Evolutionary conservation across 2,888 invertebrate species (phyloP).

Genomic region (Drosophila emarginata): DNA sequence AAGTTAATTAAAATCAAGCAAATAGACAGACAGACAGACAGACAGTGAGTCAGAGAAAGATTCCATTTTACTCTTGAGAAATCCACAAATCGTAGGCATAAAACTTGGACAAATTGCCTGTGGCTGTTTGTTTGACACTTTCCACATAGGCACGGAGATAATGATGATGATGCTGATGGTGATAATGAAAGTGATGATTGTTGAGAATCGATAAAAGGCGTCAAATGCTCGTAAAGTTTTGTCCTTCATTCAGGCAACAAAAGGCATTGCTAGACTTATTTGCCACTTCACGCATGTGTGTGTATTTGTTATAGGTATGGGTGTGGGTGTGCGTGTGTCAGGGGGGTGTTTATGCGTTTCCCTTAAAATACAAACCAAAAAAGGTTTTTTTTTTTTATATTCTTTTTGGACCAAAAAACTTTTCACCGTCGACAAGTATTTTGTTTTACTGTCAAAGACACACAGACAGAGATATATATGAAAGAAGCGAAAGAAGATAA

Average conservation of each 20-base stretch:
- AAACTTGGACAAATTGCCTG: constrained; percentile 45
- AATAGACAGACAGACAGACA: constrained; percentile 38
- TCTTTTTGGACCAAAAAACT: constrained; percentile 11
- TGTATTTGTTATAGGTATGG: background rate
- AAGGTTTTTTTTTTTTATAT: background rate
- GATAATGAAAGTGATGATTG: constrained; percentile 36
- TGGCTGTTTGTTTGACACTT: constrained; percentile 23
- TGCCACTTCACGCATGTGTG: background rate
- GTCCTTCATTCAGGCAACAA: constrained; percentile 22
- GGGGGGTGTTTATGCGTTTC: background rate
- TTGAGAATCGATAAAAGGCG: constrained; percentile 56
- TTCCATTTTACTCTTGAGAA: constrained; percentile 14
- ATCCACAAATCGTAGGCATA: constrained; percentile 41
- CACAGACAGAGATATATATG: background rate
- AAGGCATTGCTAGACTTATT: constrained; percentile 26
- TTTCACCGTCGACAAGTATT: constrained; percentile 19
- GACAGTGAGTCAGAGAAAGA: constrained; percentile 9
- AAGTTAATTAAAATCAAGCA: constrained; percentile 58
- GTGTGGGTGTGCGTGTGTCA: background rate
- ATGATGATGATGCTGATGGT: constrained; percentile 23
- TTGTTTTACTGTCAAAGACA: constrained; percentile 18
- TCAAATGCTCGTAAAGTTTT: constrained; percentile 51
- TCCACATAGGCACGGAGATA: constrained; percentile 14
- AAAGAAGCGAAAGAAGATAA: constrained; percentile 12
- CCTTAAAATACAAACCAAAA: background rate